Base-by-base conservation (phyloP, 2,888 invertebrate species). In the Drosophila conformis region DNA sequence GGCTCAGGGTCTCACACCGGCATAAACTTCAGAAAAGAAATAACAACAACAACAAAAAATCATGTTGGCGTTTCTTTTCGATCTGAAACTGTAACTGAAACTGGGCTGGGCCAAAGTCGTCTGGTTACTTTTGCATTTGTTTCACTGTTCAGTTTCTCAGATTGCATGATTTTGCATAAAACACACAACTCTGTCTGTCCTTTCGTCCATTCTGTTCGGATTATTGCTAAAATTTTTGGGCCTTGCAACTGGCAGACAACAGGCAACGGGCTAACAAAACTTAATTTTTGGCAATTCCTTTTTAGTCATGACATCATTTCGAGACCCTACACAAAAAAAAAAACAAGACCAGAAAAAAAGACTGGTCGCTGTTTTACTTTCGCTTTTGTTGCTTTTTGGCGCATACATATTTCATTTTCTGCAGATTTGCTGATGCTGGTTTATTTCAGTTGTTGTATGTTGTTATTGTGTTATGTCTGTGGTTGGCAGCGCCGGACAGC, bases 351-450 rank as follows among this genome's bases (percentile, higher is more conserved):
- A 80, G 77, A 69, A 69, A 76, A 64, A 54, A 54, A 90, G 33
- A 91, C 91, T 91, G 91, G 90, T 91, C 82, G 79, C 70, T 63
- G 73, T 83, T 84, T 90, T 78, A 91, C 90, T 90, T 91, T 91
- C 90, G 89, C 90, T 89, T 90, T 87, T 80, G 64, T 69, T 74
- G 68, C 71, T 73, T 83, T 81, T 85, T 67, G 70, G 68, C 61
- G 58, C 70, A 81, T 67, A 73, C 63, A 76, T 78, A 74, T 68
- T 74, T 73, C 57, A 74, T 69, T 61, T 76, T 59, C 58, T 69
- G 73, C 74, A 68, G 65, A 73, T 76, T 70, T 69, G 52, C 75
- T 59, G 79, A 71, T 73, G 76, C 68, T 58, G 56, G 67, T 58
- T 60, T 65, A 70, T 69, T 77, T 62, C 33, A 48, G 33, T 42